Evolutionary conservation across 2,888 invertebrate genomes (phyloP).

Genomic region (Pyrrhosoma nymphula): DNA sequence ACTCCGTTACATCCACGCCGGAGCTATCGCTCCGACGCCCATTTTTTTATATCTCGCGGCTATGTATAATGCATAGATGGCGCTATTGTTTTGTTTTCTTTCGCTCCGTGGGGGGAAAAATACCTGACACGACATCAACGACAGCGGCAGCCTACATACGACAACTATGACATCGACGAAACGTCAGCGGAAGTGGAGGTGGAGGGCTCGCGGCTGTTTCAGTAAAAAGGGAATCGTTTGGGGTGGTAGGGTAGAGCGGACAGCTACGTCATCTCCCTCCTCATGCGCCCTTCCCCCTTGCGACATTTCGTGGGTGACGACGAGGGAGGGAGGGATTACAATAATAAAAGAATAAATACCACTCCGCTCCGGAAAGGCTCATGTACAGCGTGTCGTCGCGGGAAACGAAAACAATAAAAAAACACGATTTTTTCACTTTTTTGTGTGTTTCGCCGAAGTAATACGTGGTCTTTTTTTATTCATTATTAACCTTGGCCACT

Average conservation of each 20-base stretch:
- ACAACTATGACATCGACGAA: conserved; percentile 20
- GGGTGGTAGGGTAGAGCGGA: not conserved
- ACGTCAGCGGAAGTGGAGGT: not conserved
- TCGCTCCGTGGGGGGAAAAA: not conserved
- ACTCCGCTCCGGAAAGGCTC: not conserved
- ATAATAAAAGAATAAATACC: not conserved
- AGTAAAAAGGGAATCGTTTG: not conserved
- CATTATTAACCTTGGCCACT: not conserved
- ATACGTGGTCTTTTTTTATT: not conserved
- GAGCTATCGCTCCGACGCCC: not conserved
- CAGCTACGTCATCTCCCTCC: not conserved
- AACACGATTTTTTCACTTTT: not conserved
- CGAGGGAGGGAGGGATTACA: not conserved
- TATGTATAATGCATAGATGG: conserved; percentile 9
- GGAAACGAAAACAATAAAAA: not conserved
- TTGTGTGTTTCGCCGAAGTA: not conserved
- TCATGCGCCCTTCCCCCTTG: not conserved
- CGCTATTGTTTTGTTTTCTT: not conserved
- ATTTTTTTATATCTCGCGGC: conserved; percentile 1
- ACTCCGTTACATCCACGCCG: not conserved
- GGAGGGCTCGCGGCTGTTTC: not conserved
- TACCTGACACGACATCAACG: conserved; percentile 16
- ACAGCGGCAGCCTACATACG: not conserved
- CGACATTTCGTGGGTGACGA: not conserved
- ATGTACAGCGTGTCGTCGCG: not conserved